phyloP scores from a whole-genome alignment of 2,888 invertebrate genomes.

The Tipula vernalis region DNA sequence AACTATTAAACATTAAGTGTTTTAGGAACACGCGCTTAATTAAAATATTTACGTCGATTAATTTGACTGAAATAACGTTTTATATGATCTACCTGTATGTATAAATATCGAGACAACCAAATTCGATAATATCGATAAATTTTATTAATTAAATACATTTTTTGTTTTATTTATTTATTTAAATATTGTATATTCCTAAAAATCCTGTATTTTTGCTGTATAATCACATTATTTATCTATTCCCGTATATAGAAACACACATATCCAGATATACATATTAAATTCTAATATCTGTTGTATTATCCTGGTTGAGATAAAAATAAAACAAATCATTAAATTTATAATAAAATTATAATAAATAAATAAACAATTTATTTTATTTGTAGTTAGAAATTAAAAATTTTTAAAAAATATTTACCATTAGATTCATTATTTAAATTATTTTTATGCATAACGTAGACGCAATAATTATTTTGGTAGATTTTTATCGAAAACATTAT shows the following conservation, averaged over 20 bases:
- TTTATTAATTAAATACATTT: neutral
- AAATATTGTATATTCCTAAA: neutral
- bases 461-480: neutral
- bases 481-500: neutral
- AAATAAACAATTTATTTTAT: neutral
- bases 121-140: neutral
- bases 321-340: neutral
- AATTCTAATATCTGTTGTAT: neutral
- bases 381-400: neutral
- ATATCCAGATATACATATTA: neutral
- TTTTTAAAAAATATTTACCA: neutral
- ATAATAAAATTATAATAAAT: neutral
- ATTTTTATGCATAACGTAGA: neutral
- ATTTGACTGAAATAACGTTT: neutral
- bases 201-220: neutral
- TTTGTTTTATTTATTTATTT: neutral
- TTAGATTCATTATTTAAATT: neutral
- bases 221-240: neutral
- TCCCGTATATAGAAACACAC: neutral
- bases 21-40: neutral
- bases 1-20: neutral
- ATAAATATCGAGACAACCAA: neutral
- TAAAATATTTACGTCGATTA: neutral
- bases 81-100: neutral
- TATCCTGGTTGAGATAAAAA: neutral